A percentile compares a stretch with the other conserved stretches of the same genome.
Conservation (phyloP, 2,888 invertebrate genomes). For the Epinotia bilunana region DNA sequence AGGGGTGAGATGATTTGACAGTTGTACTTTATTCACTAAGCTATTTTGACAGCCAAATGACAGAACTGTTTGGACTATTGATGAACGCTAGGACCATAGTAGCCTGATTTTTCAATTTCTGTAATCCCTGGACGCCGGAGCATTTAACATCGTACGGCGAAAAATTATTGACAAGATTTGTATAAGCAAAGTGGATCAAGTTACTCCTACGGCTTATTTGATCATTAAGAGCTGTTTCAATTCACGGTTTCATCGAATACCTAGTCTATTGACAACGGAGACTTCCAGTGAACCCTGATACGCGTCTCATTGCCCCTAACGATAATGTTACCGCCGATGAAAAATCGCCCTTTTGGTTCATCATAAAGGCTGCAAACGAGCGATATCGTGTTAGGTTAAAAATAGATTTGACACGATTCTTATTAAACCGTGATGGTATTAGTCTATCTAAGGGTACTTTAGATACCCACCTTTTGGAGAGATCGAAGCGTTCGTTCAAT, state of each 20-base stretch:
- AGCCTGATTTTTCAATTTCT: too few species aligned
- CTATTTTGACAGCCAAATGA: too few species aligned
- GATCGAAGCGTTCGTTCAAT: not conserved
- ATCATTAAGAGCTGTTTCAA: too few species aligned
- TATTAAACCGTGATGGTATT: not conserved
- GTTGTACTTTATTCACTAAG: too few species aligned
- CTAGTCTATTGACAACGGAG: not conserved
- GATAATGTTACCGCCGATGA: constrained; percentile 40
- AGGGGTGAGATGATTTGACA: too few species aligned
- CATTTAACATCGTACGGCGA: too few species aligned
- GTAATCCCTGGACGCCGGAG: too few species aligned
- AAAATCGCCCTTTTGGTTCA: constrained; percentile 29
- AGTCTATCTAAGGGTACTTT: not conserved
- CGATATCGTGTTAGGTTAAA: constrained; percentile 12
- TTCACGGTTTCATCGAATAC: not conserved
- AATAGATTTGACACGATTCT: constrained; percentile 28
- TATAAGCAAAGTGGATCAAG: too few species aligned
- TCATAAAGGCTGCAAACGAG: constrained; percentile 29
- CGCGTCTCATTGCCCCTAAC: constrained; percentile 35
- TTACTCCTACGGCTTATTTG: too few species aligned
- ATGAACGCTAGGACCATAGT: too few species aligned
- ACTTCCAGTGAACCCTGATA: constrained; percentile 17
- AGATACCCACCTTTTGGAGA: not conserved
- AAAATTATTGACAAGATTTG: too few species aligned
- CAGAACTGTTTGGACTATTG: too few species aligned